Evolutionary conservation across 2,888 invertebrate genomes (phyloP).

Genomic region (Dorcus hopei): DNA sequence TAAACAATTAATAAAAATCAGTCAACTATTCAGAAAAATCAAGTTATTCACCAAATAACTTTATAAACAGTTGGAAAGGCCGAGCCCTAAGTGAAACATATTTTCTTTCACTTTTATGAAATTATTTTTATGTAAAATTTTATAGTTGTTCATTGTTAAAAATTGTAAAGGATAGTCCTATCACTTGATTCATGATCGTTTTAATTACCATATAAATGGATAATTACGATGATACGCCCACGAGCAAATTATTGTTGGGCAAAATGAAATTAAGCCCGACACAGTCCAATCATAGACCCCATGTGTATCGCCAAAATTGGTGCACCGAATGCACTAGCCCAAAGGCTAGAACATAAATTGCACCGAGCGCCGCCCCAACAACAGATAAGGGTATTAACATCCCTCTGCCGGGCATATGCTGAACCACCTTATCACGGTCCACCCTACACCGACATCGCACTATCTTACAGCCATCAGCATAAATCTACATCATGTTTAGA

Average conservation of each 20-base stretch:
- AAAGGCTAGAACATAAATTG: conserved; percentile 31
- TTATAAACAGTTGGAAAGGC: no score
- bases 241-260: neutral
- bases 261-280: conserved; percentile 3
- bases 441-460: conserved; percentile 15
- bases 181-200: no score
- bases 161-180: no score
- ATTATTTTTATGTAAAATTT: no score
- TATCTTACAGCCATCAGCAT: conserved; percentile 14
- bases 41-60: no score
- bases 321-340: conserved; percentile 25
- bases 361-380: conserved; percentile 29
- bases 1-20: no score
- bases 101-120: no score
- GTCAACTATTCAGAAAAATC: no score
- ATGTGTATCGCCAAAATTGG: conserved; percentile 26
- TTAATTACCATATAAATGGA: no score
- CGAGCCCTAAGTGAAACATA: no score
- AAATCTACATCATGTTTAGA: conserved; percentile 20
- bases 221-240: no score
- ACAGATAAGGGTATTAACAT: conserved; percentile 44
- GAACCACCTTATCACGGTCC: conserved; percentile 35
- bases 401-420: conserved; percentile 42
- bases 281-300: conserved; percentile 20
- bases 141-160: no score